Evolutionary conservation across 2,113 vertebrate species (phyloP).

Genomic region (Oenanthe melanoleuca): DNA sequence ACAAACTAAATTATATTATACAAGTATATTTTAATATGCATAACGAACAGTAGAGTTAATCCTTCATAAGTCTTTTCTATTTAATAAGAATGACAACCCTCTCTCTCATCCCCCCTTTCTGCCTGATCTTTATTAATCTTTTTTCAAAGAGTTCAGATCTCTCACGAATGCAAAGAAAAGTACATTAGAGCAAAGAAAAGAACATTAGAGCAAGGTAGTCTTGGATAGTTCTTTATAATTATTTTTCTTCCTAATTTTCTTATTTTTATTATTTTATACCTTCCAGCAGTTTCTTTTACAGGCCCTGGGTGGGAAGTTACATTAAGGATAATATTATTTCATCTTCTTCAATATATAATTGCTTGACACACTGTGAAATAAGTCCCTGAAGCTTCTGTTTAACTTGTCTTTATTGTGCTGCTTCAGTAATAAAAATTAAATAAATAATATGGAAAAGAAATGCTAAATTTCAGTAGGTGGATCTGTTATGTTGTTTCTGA

Average conservation of each 20-base stretch:
- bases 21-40: not conserved
- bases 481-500: not conserved
- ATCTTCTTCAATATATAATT: not conserved
- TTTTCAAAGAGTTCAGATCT: not conserved
- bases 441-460: not conserved
- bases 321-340: constrained; percentile 29
- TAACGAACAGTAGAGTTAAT: not conserved
- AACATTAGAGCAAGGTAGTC: not conserved
- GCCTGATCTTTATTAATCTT: not conserved
- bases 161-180: not conserved
- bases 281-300: not conserved
- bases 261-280: not conserved
- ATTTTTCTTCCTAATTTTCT: not conserved
- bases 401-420: constrained; percentile 1
- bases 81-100: not conserved
- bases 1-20: not conserved
- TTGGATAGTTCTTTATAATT: not conserved
- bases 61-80: not conserved
- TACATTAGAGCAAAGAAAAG: not conserved
- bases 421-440: constrained; percentile 3
- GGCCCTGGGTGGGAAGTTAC: not conserved
- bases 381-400: constrained; percentile 14
- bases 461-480: not conserved
- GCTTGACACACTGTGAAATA: constrained; percentile 28
- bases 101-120: not conserved